Evolutionary conservation across 2,113 vertebrate species (phyloP).

Genomic region (Spheniscus mendiculus): DNA sequence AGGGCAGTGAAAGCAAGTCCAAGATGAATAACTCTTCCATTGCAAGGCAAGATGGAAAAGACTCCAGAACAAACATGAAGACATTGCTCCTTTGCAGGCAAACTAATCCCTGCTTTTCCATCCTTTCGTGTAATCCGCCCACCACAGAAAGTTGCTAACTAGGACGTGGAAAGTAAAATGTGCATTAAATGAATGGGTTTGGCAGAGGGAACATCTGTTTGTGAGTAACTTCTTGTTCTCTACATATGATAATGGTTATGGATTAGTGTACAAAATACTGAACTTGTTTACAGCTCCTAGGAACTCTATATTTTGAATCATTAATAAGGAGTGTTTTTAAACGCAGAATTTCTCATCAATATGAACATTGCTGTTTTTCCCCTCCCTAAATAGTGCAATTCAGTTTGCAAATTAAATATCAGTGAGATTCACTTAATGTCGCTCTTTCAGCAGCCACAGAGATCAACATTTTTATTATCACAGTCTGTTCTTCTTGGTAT

Average conservation of each 20-base stretch:
- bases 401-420: slow-evolving; percentile 21
- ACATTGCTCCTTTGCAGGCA: slow-evolving; percentile 14
- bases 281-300: slow-evolving; percentile 33
- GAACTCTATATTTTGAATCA: slow-evolving; percentile 42
- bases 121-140: background rate
- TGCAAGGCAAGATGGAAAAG: slow-evolving; percentile 11
- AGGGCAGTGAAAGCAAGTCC: background rate
- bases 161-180: slow-evolving; percentile 34
- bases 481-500: background rate
- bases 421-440: background rate
- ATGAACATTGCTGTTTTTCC: background rate
- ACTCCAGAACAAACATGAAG: background rate
- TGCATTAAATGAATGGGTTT: slow-evolving; percentile 28
- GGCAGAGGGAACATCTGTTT: slow-evolving; percentile 48
- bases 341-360: slow-evolving; percentile 37
- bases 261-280: slow-evolving; percentile 33
- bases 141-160: slow-evolving; percentile 29
- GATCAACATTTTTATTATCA: slow-evolving; percentile 19
- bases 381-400: background rate
- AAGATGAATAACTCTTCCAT: background rate
- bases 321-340: slow-evolving; percentile 19
- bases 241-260: slow-evolving; percentile 46
- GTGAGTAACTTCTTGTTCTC: slow-evolving; percentile 44
- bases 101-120: slow-evolving; percentile 13
- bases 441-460: background rate